Conservation (phyloP, 2,797 vertebrate genomes). For the Sebastes dallii region DNA sequence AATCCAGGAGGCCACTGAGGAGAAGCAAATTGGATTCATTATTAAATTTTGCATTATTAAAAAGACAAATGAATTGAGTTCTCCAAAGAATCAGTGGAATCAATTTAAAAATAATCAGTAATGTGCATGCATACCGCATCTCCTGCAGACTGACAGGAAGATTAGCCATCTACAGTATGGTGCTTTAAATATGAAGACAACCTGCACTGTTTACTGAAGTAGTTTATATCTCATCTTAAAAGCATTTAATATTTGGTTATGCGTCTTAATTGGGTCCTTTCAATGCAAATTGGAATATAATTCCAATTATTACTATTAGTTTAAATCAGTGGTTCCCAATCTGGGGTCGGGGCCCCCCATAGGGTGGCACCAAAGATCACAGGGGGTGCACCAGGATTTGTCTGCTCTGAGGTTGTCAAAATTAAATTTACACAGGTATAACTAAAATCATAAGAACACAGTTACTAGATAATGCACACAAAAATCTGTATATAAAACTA, state of each 20-base stretch:
- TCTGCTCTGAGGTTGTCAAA: too few relatives aligned
- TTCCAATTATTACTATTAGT: too few relatives aligned
- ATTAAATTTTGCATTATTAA: slow-evolving; percentile 88
- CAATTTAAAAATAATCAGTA: slow-evolving; percentile 62
- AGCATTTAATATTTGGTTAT: neutral
- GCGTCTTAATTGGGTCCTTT: neutral
- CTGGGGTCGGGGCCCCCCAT: too few relatives aligned
- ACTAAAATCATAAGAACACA: too few relatives aligned
- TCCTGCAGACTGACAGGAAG: slow-evolving; percentile 29
- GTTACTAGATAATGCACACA: too few relatives aligned
- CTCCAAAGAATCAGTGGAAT: slow-evolving; percentile 85
- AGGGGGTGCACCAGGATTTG: too few relatives aligned
- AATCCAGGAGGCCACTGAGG: slow-evolving; percentile 80
- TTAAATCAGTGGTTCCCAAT: too few relatives aligned
- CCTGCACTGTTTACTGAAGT: neutral
- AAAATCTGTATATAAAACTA: too few relatives aligned
- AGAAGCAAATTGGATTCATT: slow-evolving; percentile 88
- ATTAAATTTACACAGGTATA: too few relatives aligned
- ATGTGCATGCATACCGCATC: slow-evolving; percentile 44
- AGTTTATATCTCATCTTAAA: neutral
- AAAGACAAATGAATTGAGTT: slow-evolving; percentile 88
- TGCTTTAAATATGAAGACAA: neutral
- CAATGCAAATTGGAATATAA: neutral
- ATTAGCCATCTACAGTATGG: slow-evolving; percentile 32
- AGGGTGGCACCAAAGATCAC: too few relatives aligned